Conservation (phyloP, 1,140 invertebrate genomes). For the Physella acuta region DNA sequence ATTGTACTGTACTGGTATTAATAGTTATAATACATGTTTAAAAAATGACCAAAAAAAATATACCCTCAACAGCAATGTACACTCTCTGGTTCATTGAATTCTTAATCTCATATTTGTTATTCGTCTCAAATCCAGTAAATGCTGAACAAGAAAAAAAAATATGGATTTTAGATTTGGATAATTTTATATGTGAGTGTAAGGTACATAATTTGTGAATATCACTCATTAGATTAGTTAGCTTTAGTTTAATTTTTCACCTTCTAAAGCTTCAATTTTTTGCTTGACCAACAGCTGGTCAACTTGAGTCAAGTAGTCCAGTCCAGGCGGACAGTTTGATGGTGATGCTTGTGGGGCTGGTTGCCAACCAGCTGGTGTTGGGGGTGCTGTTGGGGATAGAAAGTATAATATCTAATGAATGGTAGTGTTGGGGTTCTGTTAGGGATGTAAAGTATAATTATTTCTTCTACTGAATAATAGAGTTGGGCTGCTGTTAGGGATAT, state of each 20-base stretch:
- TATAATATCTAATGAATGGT: no score
- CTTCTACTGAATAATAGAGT: neutral
- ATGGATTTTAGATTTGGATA: no score
- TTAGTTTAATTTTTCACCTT: no score
- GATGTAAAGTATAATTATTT: neutral
- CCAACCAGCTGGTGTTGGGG: constrained; percentile 29
- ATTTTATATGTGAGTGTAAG: no score
- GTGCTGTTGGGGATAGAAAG: neutral
- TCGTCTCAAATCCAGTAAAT: constrained; percentile 84
- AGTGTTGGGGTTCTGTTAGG: no score
- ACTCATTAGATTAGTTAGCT: no score
- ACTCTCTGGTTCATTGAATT: constrained; percentile 54
- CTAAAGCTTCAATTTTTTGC: constrained; percentile 82
- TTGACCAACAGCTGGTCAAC: constrained; percentile 86
- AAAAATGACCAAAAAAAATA: no score
- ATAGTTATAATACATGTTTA: no score
- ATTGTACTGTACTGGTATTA: no score
- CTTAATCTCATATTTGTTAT: constrained; percentile 68
- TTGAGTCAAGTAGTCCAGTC: constrained; percentile 89
- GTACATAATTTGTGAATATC: no score
- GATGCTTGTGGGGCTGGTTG: constrained; percentile 64
- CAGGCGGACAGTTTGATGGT: constrained; percentile 77
- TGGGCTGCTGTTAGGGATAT: no score
- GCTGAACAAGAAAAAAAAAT: constrained; percentile 60
- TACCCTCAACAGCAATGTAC: constrained; percentile 57